A percentile compares a stretch with the other conserved stretches of the same genome.
Evolutionary conservation across 2,113 vertebrate species (phyloP).

Genomic region (Dryoscopus gambensis): DNA sequence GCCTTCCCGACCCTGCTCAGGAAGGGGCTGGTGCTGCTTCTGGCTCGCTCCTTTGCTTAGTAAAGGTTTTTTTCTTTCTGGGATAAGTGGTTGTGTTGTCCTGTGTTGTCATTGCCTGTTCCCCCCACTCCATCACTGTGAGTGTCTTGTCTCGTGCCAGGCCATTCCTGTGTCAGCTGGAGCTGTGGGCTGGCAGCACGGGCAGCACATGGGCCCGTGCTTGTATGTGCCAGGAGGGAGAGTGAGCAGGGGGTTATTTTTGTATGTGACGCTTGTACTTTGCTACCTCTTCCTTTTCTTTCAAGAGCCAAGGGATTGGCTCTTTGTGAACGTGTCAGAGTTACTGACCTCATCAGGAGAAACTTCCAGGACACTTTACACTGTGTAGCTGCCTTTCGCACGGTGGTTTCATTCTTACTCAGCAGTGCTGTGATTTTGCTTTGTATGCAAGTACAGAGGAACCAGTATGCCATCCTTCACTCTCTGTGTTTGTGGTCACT

Average conservation of each 20-base stretch:
- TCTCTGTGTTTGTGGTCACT: too few relatives aligned
- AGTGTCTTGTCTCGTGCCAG: background rate
- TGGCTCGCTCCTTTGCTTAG: background rate
- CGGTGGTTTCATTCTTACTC: background rate
- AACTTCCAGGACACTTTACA: background rate
- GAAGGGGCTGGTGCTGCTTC: background rate
- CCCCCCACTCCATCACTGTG: rapidly evolving
- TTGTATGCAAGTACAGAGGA: background rate
- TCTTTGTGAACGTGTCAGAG: background rate
- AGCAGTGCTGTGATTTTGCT: background rate
- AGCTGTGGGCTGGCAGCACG: background rate
- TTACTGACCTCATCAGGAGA: background rate
- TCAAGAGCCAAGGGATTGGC: background rate
- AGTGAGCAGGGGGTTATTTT: background rate
- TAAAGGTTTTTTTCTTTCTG: too few relatives aligned
- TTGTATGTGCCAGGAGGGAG: background rate
- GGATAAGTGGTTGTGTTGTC: background rate
- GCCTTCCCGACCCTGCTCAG: background rate
- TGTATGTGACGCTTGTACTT: rapidly evolving
- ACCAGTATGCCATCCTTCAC: rapidly evolving
- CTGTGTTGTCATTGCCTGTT: background rate
- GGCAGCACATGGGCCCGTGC: background rate
- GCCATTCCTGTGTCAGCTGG: background rate
- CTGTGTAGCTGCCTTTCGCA: rapidly evolving
- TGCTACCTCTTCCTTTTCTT: background rate